phyloP scores from a whole-genome alignment of 2,888 invertebrate genomes.

The Drosophila hawaiiensis region DNA sequence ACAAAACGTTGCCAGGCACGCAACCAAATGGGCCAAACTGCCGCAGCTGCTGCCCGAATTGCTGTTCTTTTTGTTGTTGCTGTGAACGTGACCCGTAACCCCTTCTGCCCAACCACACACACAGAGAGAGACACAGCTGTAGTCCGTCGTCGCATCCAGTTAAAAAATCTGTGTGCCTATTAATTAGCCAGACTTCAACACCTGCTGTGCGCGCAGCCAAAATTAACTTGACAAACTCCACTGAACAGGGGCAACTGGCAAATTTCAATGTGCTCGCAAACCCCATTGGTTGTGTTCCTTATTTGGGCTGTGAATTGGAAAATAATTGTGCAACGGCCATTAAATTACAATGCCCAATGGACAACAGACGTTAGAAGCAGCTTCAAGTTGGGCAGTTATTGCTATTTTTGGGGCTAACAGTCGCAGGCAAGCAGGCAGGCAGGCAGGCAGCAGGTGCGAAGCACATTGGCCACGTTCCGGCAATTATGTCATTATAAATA shows the following conservation, averaged over 20 bases:
- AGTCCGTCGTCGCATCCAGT: slow-evolving; percentile 29
- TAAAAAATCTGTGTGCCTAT: slow-evolving; percentile 75
- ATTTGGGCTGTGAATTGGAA: slow-evolving; percentile 74
- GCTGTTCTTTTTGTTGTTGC: slow-evolving; percentile 16
- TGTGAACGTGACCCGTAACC: slow-evolving; percentile 64
- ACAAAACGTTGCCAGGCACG: slow-evolving; percentile 74
- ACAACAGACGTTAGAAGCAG: slow-evolving; percentile 28
- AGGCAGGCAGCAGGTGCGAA: slow-evolving; percentile 59
- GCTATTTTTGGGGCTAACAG: slow-evolving; percentile 30
- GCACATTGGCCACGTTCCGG: slow-evolving; percentile 60
- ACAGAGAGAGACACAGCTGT: slow-evolving; percentile 35
- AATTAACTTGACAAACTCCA: slow-evolving; percentile 68
- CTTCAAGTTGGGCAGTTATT: background rate
- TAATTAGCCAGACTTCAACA: slow-evolving; percentile 79
- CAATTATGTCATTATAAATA: slow-evolving; percentile 76
- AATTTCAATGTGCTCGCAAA: slow-evolving; percentile 11
- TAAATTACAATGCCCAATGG: slow-evolving; percentile 75
- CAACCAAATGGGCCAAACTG: slow-evolving; percentile 41
- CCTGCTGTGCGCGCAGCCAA: slow-evolving; percentile 64
- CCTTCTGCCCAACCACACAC: slow-evolving; percentile 1
- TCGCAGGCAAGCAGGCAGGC: slow-evolving; percentile 38
- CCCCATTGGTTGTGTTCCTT: slow-evolving; percentile 3
- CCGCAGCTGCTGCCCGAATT: slow-evolving; percentile 73
- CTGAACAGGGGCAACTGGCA: slow-evolving; percentile 21
- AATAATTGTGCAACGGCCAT: slow-evolving; percentile 76